Percentiles rank a stretch among this genome's conserved stretches.
Conservation (phyloP, 2,113 vertebrate species). For the Sylvia atricapilla region DNA sequence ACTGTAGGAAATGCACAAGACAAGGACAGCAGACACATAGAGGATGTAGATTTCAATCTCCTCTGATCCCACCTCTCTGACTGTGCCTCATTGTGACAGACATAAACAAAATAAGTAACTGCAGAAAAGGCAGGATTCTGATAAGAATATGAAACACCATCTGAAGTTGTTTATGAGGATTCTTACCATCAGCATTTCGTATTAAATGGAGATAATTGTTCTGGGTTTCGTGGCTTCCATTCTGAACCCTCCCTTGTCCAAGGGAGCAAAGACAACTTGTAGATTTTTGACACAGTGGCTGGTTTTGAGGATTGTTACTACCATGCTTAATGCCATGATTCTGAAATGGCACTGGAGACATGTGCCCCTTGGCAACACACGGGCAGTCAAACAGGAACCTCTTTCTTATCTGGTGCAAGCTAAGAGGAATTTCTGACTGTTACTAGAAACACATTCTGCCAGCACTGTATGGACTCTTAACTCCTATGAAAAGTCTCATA, state of each 20-base stretch:
- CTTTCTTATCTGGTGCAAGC: background rate
- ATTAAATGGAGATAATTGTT: background rate
- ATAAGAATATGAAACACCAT: background rate
- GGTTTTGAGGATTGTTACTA: background rate
- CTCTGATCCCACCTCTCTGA: background rate
- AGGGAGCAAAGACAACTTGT: background rate
- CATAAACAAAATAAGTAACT: background rate
- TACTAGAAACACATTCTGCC: background rate
- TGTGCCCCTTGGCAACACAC: background rate
- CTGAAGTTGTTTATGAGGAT: background rate
- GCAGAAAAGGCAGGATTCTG: background rate
- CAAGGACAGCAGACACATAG: background rate
- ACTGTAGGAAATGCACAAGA: background rate
- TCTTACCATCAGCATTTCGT: background rate
- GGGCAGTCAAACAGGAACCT: background rate
- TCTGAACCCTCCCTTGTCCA: background rate
- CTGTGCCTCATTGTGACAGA: background rate
- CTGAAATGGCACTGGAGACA: background rate
- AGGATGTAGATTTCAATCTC: background rate
- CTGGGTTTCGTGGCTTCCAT: background rate
- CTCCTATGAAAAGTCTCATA: background rate
- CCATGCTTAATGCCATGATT: rapidly evolving
- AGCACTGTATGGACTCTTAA: background rate
- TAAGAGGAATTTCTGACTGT: background rate
- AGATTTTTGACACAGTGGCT: background rate